These are phyloP conservation scores for Phylloscopus collybita DNA, from an alignment of 2,797 vertebrate species.

Conservation along the genomic window DNA sequence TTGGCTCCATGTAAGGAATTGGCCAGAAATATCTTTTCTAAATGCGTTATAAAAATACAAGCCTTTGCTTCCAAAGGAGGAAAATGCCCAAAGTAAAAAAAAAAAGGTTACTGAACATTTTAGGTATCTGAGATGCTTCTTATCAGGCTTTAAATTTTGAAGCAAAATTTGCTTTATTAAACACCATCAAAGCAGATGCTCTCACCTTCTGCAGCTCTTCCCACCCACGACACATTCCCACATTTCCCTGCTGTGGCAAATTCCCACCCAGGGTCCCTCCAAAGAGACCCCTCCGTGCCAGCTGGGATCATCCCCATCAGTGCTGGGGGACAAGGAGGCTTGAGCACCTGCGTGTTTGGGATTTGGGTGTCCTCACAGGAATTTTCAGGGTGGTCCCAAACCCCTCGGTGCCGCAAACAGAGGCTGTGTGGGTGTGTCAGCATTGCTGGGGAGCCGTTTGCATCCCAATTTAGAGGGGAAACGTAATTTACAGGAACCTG, in stretches of 20 bases:
- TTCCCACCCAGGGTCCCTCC: background rate
- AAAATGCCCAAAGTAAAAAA: background rate
- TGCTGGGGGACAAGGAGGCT: fast-evolving
- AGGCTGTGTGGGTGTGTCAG: background rate
- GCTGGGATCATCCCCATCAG: background rate
- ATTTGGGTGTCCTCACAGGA: background rate
- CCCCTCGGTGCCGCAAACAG: background rate
- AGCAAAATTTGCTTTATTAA: background rate
- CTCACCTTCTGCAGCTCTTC: background rate
- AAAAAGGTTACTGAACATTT: background rate
- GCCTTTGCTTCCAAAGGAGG: background rate
- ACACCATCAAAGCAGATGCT: background rate
- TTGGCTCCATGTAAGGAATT: slow-evolving; percentile 18
- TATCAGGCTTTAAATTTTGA: background rate
- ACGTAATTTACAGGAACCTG: background rate
- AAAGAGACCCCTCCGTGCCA: background rate
- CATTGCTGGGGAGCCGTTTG: background rate
- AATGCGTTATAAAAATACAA: background rate
- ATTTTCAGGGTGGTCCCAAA: background rate
- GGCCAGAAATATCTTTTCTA: background rate
- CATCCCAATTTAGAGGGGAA: background rate
- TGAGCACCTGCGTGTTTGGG: background rate
- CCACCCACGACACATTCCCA: background rate
- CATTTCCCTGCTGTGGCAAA: background rate
- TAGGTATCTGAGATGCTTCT: background rate